Conservation (phyloP, 1,140 invertebrate species). For the Trachelipus rathkii region DNA sequence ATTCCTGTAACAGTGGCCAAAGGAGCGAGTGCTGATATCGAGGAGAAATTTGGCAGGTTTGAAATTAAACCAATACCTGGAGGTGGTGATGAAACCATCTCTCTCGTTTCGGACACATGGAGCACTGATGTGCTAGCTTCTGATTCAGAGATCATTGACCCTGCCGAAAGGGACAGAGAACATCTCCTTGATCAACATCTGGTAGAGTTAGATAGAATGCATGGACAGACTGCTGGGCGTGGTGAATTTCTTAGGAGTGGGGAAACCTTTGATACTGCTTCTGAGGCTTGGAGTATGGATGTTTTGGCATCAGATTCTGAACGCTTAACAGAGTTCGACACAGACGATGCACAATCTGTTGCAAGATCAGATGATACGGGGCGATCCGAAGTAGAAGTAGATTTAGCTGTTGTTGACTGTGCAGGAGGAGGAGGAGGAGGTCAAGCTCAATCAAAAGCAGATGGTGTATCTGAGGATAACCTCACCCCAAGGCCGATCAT, state of each 20-base stretch:
- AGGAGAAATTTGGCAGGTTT: conserved; percentile 98
- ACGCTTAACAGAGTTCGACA: conserved; percentile 79
- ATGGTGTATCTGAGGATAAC: conserved; percentile 26
- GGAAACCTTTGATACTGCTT: conserved; percentile 83
- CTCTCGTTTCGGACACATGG: conserved; percentile 95
- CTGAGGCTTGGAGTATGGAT: conserved; percentile 96
- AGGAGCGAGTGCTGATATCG: conserved; percentile 75
- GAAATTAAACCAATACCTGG: conserved; percentile 84
- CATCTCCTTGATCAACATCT: conserved; percentile 36
- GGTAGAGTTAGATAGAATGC: conserved; percentile 33
- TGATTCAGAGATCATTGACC: conserved; percentile 77
- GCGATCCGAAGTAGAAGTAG: conserved; percentile 61
- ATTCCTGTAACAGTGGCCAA: conserved; percentile 66
- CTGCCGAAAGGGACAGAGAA: conserved; percentile 48
- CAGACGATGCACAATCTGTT: conserved; percentile 71
- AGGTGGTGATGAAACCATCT: conserved; percentile 85
- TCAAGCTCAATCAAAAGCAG: conserved; percentile 33
- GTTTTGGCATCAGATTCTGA: conserved; percentile 92
- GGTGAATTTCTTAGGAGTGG: conserved; percentile 32
- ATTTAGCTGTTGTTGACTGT: conserved; percentile 45
- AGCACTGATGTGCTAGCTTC: conserved; percentile 92
- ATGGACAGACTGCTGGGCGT: conserved; percentile 20
- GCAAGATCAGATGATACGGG: conserved; percentile 69
- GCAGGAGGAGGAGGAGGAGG: conserved; percentile 4
- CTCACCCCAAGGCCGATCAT: conserved; percentile 32